Conservation (phyloP, 37 sponge, comb jelly and placozoan genomes). For the Geodia barretti region DNA sequence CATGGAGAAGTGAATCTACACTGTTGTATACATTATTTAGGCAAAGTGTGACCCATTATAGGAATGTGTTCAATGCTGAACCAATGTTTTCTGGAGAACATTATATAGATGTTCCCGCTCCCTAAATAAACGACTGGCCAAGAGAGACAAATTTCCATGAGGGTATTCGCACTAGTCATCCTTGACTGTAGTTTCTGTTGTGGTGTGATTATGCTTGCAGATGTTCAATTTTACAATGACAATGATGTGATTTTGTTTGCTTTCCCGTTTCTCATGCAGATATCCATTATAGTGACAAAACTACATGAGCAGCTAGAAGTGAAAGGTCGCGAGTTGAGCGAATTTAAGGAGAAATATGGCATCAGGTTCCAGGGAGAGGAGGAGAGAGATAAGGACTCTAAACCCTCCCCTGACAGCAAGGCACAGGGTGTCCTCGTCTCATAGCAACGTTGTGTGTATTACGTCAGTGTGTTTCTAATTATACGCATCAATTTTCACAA, state of each 20-base stretch:
- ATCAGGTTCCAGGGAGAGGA: constrained; percentile 76
- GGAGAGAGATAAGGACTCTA: constrained; percentile 18
- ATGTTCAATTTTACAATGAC: too few relatives aligned
- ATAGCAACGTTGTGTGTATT: background rate
- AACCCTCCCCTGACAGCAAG: background rate
- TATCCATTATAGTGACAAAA: constrained; percentile 44
- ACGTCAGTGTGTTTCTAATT: background rate
- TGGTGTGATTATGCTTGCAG: too few relatives aligned
- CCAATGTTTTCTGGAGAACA: too few relatives aligned
- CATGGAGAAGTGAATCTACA: background rate
- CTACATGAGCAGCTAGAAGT: constrained; percentile 64
- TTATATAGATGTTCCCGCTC: too few relatives aligned
- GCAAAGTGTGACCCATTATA: background rate
- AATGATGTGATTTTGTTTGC: background rate
- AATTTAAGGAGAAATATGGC: constrained; percentile 81
- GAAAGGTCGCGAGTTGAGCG: constrained; percentile 83
- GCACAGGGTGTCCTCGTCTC: constrained; percentile 28
- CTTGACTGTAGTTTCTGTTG: too few relatives aligned
- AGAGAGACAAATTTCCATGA: too few relatives aligned
- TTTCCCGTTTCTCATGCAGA: constrained; percentile 1
- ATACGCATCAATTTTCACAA: background rate
- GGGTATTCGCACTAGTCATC: too few relatives aligned
- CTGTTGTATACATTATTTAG: background rate
- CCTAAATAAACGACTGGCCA: too few relatives aligned
- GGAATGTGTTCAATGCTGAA: background rate